Percentiles rank a stretch among this genome's conserved stretches.
These are phyloP conservation scores for Cairina moschata DNA, from an alignment of 2,113 vertebrate species.

Conservation along the genomic window DNA sequence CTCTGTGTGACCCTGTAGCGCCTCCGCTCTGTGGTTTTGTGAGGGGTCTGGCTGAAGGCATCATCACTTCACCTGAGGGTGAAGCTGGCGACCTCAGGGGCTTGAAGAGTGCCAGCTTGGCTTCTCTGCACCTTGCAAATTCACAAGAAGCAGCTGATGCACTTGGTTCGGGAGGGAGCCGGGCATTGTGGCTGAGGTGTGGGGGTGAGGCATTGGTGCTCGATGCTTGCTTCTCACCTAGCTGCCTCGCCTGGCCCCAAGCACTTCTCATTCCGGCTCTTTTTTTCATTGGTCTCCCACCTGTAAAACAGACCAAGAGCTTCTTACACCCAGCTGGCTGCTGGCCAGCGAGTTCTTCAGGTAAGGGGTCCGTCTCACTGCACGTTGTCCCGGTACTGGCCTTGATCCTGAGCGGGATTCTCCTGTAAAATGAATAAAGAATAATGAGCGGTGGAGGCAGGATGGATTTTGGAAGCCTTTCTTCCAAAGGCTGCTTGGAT, in stretches of 20 bases:
- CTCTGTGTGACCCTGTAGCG: neutral
- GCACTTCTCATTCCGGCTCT: neutral
- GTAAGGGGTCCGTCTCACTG: neutral
- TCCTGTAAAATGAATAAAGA: neutral
- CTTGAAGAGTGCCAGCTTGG: neutral
- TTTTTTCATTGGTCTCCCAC: neutral
- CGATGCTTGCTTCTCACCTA: neutral
- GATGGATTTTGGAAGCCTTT: neutral
- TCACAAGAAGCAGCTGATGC: neutral
- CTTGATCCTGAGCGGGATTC: neutral
- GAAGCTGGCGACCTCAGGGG: neutral
- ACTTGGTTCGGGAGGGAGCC: neutral
- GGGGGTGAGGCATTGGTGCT: neutral
- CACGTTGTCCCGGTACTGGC: neutral
- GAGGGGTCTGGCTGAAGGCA: neutral
- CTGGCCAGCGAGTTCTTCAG: neutral
- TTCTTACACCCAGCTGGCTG: neutral
- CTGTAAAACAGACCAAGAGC: neutral
- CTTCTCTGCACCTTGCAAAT: neutral
- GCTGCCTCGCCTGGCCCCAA: neutral
- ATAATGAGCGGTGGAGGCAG: neutral
- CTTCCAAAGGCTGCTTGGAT: conserved; percentile 8
- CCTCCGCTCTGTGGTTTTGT: neutral
- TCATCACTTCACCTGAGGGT: neutral
- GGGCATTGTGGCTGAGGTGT: neutral